A percentile compares a stretch with the other conserved stretches of the same genome.
Conservation (phyloP, 1,140 invertebrate genomes). For the Sitobion miscanthi region DNA sequence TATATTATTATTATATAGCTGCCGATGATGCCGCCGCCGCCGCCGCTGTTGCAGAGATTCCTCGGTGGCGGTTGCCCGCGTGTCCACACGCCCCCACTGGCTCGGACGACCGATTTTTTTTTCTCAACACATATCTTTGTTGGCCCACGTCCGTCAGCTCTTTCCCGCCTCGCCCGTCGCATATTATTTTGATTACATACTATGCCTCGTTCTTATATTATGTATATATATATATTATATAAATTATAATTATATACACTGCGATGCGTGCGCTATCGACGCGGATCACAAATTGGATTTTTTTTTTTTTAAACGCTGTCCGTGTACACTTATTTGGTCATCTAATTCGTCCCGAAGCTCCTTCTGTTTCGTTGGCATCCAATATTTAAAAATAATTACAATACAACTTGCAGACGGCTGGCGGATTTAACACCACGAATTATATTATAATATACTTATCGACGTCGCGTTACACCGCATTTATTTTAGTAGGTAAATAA, state of each 20-base stretch:
- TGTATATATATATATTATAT: too few relatives aligned
- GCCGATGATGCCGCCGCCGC: background rate
- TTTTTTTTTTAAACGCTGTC: background rate
- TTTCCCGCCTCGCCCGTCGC: background rate
- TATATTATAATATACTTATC: background rate
- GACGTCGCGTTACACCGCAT: background rate
- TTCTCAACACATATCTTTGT: background rate
- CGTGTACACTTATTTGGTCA: background rate
- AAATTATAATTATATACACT: background rate
- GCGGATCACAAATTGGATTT: slow-evolving; percentile 14
- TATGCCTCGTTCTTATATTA: background rate
- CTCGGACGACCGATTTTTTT: background rate
- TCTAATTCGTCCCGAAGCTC: slow-evolving; percentile 13
- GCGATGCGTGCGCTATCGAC: background rate
- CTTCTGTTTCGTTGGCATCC: background rate
- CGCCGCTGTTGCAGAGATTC: background rate
- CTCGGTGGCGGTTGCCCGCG: slow-evolving; percentile 13
- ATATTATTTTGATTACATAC: slow-evolving; percentile 8
- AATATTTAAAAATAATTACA: slow-evolving; percentile 13
- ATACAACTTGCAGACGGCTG: background rate
- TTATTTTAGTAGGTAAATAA: background rate
- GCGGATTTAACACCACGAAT: background rate
- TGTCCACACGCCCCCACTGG: background rate
- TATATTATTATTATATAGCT: background rate
- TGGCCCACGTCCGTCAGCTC: slow-evolving; percentile 8